These are phyloP conservation scores for Cabera pusaria DNA, from an alignment of 2,888 invertebrate genomes.

Conservation along the genomic window DNA sequence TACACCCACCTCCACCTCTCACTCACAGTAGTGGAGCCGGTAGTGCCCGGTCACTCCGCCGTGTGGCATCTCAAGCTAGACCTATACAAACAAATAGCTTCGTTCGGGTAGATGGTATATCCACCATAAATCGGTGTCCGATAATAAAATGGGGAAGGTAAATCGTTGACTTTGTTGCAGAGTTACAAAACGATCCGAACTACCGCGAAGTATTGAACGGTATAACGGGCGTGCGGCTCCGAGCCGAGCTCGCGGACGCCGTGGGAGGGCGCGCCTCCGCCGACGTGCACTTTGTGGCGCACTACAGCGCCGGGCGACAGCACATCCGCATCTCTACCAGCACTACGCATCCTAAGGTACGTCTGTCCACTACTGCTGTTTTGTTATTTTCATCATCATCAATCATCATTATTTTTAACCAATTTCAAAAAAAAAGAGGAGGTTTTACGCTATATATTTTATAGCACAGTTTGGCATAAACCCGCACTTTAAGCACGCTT, in stretches of 20 bases:
- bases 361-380: too few species aligned
- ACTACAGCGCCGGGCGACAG: slow-evolving; percentile 88
- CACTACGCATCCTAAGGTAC: slow-evolving; percentile 26
- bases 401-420: too few species aligned
- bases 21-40: slow-evolving; percentile 76
- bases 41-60: slow-evolving; percentile 87
- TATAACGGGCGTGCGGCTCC: slow-evolving; percentile 86
- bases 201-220: slow-evolving; percentile 86
- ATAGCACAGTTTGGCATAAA: too few species aligned
- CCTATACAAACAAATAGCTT: slow-evolving; percentile 71
- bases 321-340: slow-evolving; percentile 40
- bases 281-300: slow-evolving; percentile 84
- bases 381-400: too few species aligned
- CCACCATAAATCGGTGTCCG: too few species aligned
- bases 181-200: slow-evolving; percentile 80
- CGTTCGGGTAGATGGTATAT: too few species aligned
- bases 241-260: slow-evolving; percentile 80
- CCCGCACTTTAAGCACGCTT: too few species aligned
- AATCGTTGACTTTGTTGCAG: too few species aligned
- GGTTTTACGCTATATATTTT: too few species aligned
- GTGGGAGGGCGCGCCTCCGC: slow-evolving; percentile 17
- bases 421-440: too few species aligned
- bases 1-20: not conserved
- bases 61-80: slow-evolving; percentile 94
- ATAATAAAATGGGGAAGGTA: too few species aligned